These are phyloP conservation scores for Elanoides forficatus DNA, from an alignment of 2,113 vertebrate genomes.

Conservation along the genomic window DNA sequence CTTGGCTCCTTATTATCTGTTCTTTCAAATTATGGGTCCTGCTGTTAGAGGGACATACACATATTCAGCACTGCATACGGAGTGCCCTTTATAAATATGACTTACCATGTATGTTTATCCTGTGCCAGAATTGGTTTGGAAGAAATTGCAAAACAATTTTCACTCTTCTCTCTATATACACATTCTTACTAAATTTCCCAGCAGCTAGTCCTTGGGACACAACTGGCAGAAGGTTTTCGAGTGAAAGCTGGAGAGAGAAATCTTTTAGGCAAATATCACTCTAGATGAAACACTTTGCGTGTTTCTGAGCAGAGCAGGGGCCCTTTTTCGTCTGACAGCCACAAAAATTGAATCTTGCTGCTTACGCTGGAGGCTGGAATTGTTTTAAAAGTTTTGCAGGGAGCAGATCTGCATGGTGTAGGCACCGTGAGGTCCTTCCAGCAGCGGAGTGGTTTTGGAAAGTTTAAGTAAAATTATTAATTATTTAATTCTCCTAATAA, in stretches of 20 bases:
- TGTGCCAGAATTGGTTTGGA: not conserved
- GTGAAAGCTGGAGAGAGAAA: slow-evolving; percentile 2
- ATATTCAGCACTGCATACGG: not conserved
- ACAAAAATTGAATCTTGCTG: not conserved
- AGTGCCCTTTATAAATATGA: not conserved
- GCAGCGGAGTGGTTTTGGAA: not conserved
- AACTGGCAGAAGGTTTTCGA: not conserved
- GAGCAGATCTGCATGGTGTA: not conserved
- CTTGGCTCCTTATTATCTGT: not conserved
- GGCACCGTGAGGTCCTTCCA: not conserved
- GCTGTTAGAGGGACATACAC: not conserved
- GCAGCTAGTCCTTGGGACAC: not conserved
- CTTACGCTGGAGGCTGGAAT: not conserved
- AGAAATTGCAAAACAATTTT: not conserved
- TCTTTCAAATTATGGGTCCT: not conserved
- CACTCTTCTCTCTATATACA: not conserved
- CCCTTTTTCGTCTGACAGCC: not conserved
- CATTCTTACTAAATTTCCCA: not conserved
- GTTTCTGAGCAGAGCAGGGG: not conserved
- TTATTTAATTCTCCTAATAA: slow-evolving; percentile 39
- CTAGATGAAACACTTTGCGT: slow-evolving; percentile 5
- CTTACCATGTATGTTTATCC: not conserved
- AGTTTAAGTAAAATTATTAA: slow-evolving; percentile 32
- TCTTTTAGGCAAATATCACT: slow-evolving; percentile 58
- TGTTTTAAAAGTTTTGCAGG: not conserved